phyloP scores from a whole-genome alignment of 2,113 vertebrate species.

The Equus quagga region DNA sequence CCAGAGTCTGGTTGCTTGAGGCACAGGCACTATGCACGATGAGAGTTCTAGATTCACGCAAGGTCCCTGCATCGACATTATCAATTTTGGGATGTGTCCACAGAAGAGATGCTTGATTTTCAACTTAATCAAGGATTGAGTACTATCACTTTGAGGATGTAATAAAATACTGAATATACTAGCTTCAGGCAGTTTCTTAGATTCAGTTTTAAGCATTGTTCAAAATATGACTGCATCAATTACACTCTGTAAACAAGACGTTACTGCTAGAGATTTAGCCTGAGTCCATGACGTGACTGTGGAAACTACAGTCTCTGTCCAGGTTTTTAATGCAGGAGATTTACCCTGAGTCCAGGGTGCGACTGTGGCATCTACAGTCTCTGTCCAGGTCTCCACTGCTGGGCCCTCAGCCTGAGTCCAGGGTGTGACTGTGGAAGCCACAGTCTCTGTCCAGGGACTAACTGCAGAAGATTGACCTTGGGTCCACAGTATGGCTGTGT shows the following conservation, averaged over 20 bases:
- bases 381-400: background rate
- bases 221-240: background rate
- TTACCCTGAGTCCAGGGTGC: background rate
- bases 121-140: background rate
- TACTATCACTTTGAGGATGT: background rate
- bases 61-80: background rate
- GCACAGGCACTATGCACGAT: background rate
- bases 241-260: background rate
- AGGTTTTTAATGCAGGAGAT: background rate
- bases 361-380: background rate
- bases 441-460: background rate
- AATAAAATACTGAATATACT: background rate
- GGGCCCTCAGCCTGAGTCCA: background rate
- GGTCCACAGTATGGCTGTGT: background rate
- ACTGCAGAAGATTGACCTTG: background rate
- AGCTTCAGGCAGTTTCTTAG: background rate
- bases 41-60: background rate
- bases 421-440: background rate
- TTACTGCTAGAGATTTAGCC: rapidly evolving
- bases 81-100: background rate
- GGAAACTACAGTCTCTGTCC: background rate
- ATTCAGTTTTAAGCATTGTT: background rate
- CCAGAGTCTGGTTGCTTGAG: background rate
- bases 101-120: background rate
- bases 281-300: background rate